Percentiles rank a stretch among this genome's conserved stretches.
Conservation (phyloP, 2,888 invertebrate genomes). For the Tortrix viridana region DNA sequence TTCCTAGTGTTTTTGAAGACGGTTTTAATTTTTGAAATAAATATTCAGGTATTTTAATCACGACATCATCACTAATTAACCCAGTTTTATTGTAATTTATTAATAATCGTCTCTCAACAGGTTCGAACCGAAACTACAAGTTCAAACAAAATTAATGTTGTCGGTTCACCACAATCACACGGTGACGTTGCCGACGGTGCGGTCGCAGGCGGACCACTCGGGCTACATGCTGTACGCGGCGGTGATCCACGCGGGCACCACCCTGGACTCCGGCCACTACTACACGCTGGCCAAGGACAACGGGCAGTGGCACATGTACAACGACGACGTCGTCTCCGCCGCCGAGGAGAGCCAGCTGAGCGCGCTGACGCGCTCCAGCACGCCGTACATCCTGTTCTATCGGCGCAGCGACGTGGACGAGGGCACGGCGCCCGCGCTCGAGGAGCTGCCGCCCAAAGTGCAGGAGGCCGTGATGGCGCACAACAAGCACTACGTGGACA, state of each 20-base stretch:
- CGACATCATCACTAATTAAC: too few species aligned
- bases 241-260: constrained; percentile 92
- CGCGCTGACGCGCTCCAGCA: constrained; percentile 87
- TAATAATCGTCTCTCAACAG: constrained; percentile 49
- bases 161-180: constrained; percentile 85
- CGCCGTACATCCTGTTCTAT: constrained; percentile 94
- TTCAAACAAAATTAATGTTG: constrained; percentile 92
- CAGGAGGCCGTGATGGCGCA: constrained; percentile 63
- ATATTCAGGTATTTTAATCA: too few species aligned
- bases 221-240: constrained; percentile 91
- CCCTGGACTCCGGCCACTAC: constrained; percentile 94
- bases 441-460: constrained; percentile 62
- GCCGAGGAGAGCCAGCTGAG: constrained; percentile 86
- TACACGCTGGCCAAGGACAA: constrained; percentile 91
- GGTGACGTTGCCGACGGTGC: constrained; percentile 75
- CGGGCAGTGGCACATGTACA: constrained; percentile 90
- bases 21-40: too few species aligned
- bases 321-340: constrained; percentile 89
- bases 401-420: constrained; percentile 74
- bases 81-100: constrained; percentile 5
- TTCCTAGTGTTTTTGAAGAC: too few species aligned
- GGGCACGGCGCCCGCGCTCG: constrained; percentile 56
- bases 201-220: constrained; percentile 59
- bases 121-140: constrained; percentile 78
- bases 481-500: constrained; percentile 67